Evolutionary conservation across 2,797 vertebrate species (phyloP).

Genomic region (Argya squamiceps): DNA sequence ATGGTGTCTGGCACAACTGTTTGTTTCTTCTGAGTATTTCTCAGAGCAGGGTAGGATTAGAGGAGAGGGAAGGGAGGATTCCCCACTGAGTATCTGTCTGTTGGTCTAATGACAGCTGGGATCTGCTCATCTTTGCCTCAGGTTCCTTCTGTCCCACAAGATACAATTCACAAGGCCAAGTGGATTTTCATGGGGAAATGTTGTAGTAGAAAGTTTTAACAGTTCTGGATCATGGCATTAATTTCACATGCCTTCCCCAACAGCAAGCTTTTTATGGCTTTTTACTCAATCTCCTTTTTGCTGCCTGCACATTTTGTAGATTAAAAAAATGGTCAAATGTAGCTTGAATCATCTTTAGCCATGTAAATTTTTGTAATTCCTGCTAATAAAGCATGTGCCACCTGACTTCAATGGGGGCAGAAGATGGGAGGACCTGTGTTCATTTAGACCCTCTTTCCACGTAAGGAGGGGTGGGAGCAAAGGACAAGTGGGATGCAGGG

Average conservation of each 20-base stretch:
- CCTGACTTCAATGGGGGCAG: background rate
- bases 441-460: background rate
- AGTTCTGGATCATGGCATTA: background rate
- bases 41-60: background rate
- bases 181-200: background rate
- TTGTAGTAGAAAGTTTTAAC: background rate
- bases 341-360: background rate
- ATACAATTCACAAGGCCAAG: background rate
- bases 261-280: background rate
- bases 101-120: background rate
- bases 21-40: slow-evolving; percentile 28
- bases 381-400: background rate
- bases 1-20: background rate
- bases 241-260: background rate
- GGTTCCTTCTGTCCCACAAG: background rate
- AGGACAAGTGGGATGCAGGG: background rate
- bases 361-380: background rate
- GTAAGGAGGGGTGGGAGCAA: background rate
- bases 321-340: background rate
- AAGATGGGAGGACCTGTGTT: background rate
- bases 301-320: background rate
- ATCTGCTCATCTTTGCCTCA: background rate
- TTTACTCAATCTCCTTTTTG: background rate
- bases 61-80: background rate
- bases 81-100: background rate